Conservation (phyloP, 2,888 invertebrate genomes). For the Scrobipalpa atriplicella region DNA sequence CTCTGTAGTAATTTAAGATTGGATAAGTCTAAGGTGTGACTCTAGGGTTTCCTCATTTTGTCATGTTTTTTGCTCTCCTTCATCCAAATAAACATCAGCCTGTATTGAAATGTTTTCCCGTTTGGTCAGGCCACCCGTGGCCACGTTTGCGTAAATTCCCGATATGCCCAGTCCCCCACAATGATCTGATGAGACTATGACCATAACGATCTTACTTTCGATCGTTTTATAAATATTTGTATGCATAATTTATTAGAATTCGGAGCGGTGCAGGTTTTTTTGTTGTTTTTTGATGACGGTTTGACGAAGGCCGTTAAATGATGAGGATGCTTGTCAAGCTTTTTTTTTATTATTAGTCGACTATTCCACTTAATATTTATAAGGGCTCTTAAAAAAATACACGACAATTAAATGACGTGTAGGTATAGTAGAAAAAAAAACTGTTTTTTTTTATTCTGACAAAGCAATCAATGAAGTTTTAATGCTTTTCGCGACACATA, state of each 20-base stretch:
- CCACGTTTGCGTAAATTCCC: constrained; percentile 19
- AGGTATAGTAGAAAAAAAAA: no score
- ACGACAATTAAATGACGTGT: no score
- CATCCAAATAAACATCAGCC: background rate
- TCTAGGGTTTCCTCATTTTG: no score
- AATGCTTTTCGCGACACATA: no score
- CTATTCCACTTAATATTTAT: background rate
- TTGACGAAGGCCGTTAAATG: background rate
- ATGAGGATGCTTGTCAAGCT: background rate
- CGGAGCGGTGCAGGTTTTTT: background rate
- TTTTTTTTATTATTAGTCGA: background rate
- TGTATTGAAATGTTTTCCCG: constrained; percentile 35
- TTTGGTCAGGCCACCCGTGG: constrained; percentile 28
- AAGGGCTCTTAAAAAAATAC: background rate
- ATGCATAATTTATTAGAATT: constrained; percentile 10
- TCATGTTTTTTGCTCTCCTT: no score
- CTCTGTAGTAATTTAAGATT: no score
- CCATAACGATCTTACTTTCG: constrained; percentile 20
- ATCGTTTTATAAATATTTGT: constrained; percentile 20
- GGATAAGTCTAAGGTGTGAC: no score
- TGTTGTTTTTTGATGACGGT: background rate
- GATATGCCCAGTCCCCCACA: constrained; percentile 3
- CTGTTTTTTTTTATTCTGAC: no score
- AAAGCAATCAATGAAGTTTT: no score
- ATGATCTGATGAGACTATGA: constrained; percentile 14